A percentile compares a stretch with the other conserved stretches of the same genome.
Evolutionary conservation across 2,888 invertebrate genomes (phyloP).

Genomic region (Pseudoips prasinana): DNA sequence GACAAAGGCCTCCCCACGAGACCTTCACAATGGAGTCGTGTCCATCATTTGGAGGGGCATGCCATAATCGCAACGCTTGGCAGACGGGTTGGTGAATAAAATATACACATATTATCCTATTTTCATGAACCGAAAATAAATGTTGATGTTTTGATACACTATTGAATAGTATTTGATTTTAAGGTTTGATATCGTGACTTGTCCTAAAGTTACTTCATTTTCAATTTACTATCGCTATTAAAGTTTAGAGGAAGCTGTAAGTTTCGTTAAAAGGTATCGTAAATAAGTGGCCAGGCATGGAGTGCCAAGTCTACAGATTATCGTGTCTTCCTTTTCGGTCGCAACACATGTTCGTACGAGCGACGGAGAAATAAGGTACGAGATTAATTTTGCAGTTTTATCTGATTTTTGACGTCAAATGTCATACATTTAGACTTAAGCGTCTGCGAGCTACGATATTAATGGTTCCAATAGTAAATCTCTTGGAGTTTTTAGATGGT

Average conservation of each 20-base stretch:
- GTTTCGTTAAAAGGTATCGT: constrained; percentile 32
- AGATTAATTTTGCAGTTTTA: constrained; percentile 15
- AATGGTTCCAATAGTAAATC: constrained; percentile 13
- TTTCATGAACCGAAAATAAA: constrained; percentile 27
- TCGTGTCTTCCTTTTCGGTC: constrained; percentile 13
- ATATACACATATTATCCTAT: constrained; percentile 25
- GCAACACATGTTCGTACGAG: constrained; percentile 5
- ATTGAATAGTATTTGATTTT: constrained; percentile 46
- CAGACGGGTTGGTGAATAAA: too few species aligned
- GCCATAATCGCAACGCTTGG: too few species aligned
- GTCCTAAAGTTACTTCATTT: constrained; percentile 57
- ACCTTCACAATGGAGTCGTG: too few species aligned
- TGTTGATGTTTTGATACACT: constrained; percentile 55
- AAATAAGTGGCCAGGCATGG: constrained; percentile 26
- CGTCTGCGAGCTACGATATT: too few species aligned
- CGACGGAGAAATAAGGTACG: constrained; percentile 9
- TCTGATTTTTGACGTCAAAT: constrained; percentile 9
- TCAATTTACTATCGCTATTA: constrained; percentile 54
- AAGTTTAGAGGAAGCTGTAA: constrained; percentile 47
- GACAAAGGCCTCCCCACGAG: too few species aligned
- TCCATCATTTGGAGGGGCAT: too few species aligned
- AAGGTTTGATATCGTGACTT: constrained; percentile 68
- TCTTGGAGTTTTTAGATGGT: constrained; percentile 36
- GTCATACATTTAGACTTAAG: constrained; percentile 14
- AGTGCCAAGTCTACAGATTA: constrained; percentile 10